Evolutionary conservation across 2,797 vertebrate species (phyloP), one percentile per base, ranked within the genome.

Genomic region (Haliaeetus vocifer): DNA sequence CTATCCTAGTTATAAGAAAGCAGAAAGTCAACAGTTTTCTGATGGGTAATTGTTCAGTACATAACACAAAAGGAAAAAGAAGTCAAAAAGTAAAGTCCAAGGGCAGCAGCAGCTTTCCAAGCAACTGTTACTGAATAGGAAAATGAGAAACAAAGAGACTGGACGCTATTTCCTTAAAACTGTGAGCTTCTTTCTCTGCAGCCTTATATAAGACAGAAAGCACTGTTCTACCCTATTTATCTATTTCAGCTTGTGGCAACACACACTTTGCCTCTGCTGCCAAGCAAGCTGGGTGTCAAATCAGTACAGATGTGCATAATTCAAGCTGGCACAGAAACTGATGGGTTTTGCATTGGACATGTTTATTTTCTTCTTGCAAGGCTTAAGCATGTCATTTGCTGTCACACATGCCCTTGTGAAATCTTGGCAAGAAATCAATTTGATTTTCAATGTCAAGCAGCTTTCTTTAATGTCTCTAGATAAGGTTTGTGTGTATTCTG

Each of bases 351-450:
- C 96, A 95, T 98, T 91, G 94, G 96, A 95, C 63, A 67, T 97
- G 96, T 97, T 98, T 97, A 96, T 98, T 98, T 98, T 98, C 97
- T 97, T 96, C 96, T 96, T 97, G 95, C 95, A 97, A 97, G 95
- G 93, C 96, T 97, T 97, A 98, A 97, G 97, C 96, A 96, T 82
- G 70, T 98, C 96, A 97, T 94, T 97, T 96, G 94, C 84, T 98
- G 97, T 98, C 97, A 97, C 96, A 96, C 66, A 79, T 95, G 97
- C 92, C 97, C 97, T 97, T 97, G 94, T 97, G 97, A 98, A 97
- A 98, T 97, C 97, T 97, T 98, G 97, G 97, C 97, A 97, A 97
- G 97, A 98, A 98, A 98, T 98, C 97, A 98, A 95, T 98, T 97
- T 98, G 95, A 97, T 98, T 96, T 96, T 93, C 96, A 96, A 40